Conservation (phyloP, 1,140 invertebrate genomes). For the Pantala flavescens region DNA sequence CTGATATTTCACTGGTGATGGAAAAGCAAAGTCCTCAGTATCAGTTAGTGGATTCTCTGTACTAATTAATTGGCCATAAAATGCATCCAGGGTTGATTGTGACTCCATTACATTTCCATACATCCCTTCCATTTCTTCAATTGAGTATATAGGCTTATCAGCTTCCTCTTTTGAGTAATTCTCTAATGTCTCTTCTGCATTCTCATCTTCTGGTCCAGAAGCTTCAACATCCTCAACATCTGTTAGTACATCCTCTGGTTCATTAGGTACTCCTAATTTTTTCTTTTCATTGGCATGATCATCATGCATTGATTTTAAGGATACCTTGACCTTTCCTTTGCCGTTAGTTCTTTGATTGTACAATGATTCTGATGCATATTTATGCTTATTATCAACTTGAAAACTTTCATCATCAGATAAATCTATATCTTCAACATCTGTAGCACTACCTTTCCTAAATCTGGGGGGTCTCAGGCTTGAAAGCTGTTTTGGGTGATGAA, state of each 20-base stretch:
- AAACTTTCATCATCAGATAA: constrained; percentile 29
- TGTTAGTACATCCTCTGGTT: constrained; percentile 31
- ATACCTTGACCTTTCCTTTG: not conserved
- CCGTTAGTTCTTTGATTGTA: too few species aligned
- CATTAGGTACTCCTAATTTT: constrained; percentile 11
- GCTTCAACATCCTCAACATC: constrained; percentile 40
- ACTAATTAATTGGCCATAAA: not conserved
- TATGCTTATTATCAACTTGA: not conserved
- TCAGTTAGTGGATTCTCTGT: not conserved
- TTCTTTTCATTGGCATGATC: not conserved
- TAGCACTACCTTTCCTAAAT: constrained; percentile 21
- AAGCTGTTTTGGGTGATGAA: not conserved
- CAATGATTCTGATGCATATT: not conserved
- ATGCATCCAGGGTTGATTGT: not conserved
- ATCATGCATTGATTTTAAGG: not conserved
- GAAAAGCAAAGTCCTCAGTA: not conserved
- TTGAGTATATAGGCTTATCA: not conserved
- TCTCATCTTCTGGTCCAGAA: constrained; percentile 32
- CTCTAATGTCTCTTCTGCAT: not conserved
- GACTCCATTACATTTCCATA: constrained; percentile 1
- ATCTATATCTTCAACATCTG: constrained; percentile 33
- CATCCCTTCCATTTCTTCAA: not conserved
- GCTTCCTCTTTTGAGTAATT: not conserved
- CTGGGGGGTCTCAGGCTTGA: constrained; percentile 12
- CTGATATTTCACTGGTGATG: not conserved